phyloP scores from a whole-genome alignment of 2,888 invertebrate species.

The Neoitamus cyanurus region DNA sequence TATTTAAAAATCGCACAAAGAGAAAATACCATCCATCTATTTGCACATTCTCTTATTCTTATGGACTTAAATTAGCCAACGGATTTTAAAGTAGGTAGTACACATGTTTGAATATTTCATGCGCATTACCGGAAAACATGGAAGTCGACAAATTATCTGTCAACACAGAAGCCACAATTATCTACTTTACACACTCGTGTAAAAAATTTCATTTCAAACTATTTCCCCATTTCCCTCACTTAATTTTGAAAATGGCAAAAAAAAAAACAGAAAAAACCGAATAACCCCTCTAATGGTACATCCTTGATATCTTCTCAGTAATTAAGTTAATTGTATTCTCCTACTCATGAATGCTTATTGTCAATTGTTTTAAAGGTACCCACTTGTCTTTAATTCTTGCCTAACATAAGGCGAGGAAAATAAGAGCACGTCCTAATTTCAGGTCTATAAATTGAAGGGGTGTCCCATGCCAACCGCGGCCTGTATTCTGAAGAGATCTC shows the following conservation, averaged over 20 bases:
- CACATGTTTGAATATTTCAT: not conserved
- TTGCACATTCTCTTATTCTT: not conserved
- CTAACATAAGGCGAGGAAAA: constrained; percentile 19
- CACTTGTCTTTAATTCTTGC: constrained; percentile 41
- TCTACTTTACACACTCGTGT: not conserved
- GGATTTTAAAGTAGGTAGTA: not conserved
- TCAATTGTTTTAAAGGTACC: constrained; percentile 39
- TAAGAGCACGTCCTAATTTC: constrained; percentile 31
- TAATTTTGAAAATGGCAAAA: not conserved
- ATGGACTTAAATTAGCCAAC: not conserved
- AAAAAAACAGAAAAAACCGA: not conserved
- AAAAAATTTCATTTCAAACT: not conserved
- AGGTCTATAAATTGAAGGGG: constrained; percentile 1
- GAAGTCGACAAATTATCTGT: not conserved
- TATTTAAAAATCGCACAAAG: not conserved
- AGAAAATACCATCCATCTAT: not conserved
- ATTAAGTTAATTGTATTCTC: constrained; percentile 44
- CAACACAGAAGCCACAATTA: not conserved
- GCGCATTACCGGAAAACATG: not conserved
- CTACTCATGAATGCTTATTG: constrained; percentile 37
- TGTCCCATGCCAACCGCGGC: not conserved
- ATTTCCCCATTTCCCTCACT: not conserved
- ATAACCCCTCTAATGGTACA: constrained; percentile 7
- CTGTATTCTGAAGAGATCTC: not conserved
- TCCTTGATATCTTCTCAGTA: constrained; percentile 19